Percentiles rank a stretch among this genome's conserved stretches.
phyloP scores from a whole-genome alignment of 2,797 vertebrate species.

The Sparidentex hasta region DNA sequence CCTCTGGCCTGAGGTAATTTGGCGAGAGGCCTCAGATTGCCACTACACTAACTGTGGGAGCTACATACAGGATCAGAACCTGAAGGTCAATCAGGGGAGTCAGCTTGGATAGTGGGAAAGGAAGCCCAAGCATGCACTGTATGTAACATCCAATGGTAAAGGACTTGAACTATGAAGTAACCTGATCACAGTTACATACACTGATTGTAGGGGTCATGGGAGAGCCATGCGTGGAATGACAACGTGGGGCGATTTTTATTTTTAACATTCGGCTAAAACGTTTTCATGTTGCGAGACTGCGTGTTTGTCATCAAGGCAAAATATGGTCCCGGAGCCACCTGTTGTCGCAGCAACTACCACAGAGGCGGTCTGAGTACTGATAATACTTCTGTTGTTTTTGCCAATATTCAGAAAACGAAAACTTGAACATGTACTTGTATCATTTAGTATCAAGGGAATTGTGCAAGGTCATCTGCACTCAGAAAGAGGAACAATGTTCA shows the following conservation, averaged over 20 bases:
- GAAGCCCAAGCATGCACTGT: conserved; percentile 30
- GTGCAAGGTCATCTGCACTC: background rate
- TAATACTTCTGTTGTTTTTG: no score
- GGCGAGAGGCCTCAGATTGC: conserved; percentile 37
- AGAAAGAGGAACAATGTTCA: conserved; percentile 54
- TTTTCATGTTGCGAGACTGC: no score
- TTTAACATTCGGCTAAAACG: no score
- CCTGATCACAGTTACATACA: conserved; percentile 14
- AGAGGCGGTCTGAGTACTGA: no score
- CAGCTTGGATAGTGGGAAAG: conserved; percentile 46
- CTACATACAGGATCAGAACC: conserved; percentile 38
- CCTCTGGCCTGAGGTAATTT: conserved; percentile 53
- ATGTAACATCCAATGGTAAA: conserved; percentile 11
- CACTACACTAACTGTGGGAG: conserved; percentile 45
- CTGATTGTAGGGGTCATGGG: no score
- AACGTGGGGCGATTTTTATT: no score
- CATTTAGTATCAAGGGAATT: background rate
- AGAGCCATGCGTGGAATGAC: no score
- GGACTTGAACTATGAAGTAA: conserved; percentile 39
- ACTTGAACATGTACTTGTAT: no score
- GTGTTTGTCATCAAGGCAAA: no score
- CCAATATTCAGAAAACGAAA: no score
- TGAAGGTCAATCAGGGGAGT: conserved; percentile 16
- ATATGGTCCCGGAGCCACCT: no score
- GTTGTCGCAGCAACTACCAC: no score